Evolutionary conservation across 2,888 invertebrate species (phyloP).

Genomic region (Villa cingulata): DNA sequence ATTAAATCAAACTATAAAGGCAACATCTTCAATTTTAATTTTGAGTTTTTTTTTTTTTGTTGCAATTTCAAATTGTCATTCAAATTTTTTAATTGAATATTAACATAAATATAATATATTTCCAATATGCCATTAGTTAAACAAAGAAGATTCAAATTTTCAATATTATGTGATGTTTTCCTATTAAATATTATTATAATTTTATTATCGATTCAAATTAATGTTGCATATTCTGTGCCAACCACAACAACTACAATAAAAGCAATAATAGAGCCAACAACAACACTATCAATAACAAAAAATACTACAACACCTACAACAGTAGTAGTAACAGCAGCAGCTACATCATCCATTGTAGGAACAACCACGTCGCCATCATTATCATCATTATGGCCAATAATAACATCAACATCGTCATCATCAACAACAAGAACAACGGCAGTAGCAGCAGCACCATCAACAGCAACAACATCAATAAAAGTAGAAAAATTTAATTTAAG

Average conservation of each 20-base stretch:
- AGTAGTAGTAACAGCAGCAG: background rate
- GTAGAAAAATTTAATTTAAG: too few relatives aligned
- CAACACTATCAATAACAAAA: background rate
- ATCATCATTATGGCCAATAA: too few relatives aligned
- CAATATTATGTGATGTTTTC: constrained; percentile 12
- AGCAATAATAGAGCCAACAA: too few relatives aligned
- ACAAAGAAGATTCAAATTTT: constrained; percentile 10
- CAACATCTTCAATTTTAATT: too few relatives aligned
- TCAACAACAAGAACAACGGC: background rate
- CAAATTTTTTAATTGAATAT: too few relatives aligned
- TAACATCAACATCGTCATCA: background rate
- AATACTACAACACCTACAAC: background rate
- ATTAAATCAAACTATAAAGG: too few relatives aligned
- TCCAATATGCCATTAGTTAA: constrained; percentile 11
- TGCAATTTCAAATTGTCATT: too few relatives aligned
- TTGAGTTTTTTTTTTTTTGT: too few relatives aligned
- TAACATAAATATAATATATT: background rate
- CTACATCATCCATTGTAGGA: too few relatives aligned
- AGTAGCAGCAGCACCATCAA: background rate
- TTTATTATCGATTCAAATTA: background rate
- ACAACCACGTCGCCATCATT: too few relatives aligned
- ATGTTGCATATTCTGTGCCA: background rate
- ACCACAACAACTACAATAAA: background rate
- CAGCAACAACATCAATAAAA: background rate
- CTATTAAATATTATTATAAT: constrained; percentile 7